Evolutionary conservation across 2,888 invertebrate species (phyloP).

Genomic region (Glyphotaelius pellucidus): DNA sequence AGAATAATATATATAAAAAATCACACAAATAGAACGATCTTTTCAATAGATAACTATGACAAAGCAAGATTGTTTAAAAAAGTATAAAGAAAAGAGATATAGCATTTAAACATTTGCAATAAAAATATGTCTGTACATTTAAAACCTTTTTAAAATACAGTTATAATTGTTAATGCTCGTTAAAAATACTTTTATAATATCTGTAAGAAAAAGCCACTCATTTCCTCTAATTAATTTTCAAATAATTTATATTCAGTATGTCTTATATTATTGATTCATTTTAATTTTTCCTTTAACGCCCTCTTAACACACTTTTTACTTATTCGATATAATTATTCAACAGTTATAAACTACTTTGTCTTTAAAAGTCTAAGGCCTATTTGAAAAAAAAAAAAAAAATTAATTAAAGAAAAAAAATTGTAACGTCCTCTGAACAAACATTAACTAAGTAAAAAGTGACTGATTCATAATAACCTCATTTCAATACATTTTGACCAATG

Average conservation of each 20-base stretch:
- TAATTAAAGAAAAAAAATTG: neutral
- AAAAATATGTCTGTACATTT: slow-evolving; percentile 6
- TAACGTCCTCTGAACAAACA: neutral
- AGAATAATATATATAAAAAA: neutral
- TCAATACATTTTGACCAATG: no score
- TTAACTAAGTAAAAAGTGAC: neutral
- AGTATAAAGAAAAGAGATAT: neutral
- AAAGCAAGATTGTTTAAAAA: neutral
- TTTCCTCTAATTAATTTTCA: slow-evolving; percentile 55
- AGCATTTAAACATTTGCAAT: neutral
- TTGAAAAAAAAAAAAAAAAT: neutral
- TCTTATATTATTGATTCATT: slow-evolving; percentile 49
- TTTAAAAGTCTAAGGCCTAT: slow-evolving; percentile 49
- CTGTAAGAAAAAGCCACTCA: slow-evolving; percentile 60
- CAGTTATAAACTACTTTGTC: slow-evolving; percentile 53
- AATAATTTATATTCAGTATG: slow-evolving; percentile 52
- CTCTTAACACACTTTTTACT: slow-evolving; percentile 40
- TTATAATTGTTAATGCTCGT: slow-evolving; percentile 4
- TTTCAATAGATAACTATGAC: neutral
- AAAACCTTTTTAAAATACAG: slow-evolving; percentile 16
- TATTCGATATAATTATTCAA: slow-evolving; percentile 61
- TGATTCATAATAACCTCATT: no score
- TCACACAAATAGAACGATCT: neutral
- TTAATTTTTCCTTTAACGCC: slow-evolving; percentile 21
- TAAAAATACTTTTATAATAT: slow-evolving; percentile 29